Percentiles rank a stretch among this genome's conserved stretches.
Conservation (phyloP, 2,797 vertebrate species). For the Fistularia tabacaria region DNA sequence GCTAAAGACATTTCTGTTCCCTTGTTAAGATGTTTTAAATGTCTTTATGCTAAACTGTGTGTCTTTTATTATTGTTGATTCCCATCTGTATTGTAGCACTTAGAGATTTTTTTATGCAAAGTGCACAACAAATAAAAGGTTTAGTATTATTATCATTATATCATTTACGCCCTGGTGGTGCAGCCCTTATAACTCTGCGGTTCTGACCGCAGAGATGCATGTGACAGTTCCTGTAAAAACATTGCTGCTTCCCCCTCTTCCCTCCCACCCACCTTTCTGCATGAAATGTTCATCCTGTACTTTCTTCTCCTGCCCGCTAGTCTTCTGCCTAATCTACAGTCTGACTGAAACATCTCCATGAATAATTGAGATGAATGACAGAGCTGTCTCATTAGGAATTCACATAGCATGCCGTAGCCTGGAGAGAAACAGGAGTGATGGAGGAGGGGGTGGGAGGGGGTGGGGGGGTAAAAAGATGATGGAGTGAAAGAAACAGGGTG, state of each 20-base stretch:
- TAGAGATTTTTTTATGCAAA: too few relatives aligned
- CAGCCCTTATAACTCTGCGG: too few relatives aligned
- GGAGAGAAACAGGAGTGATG: constrained; percentile 8
- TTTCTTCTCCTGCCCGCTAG: not conserved
- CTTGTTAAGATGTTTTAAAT: too few relatives aligned
- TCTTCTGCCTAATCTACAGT: constrained; percentile 47
- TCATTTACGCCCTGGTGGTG: too few relatives aligned
- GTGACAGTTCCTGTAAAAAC: constrained; percentile 9
- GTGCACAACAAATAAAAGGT: too few relatives aligned
- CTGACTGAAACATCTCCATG: constrained; percentile 51
- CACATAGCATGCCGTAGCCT: constrained; percentile 44
- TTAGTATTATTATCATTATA: too few relatives aligned
- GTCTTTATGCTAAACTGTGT: too few relatives aligned
- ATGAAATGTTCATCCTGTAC: constrained; percentile 10
- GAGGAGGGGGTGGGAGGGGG: too few relatives aligned
- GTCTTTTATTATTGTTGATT: too few relatives aligned
- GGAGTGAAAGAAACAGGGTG: constrained; percentile 6
- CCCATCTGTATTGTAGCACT: too few relatives aligned
- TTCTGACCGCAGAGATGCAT: too few relatives aligned
- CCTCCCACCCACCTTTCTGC: constrained; percentile 1
- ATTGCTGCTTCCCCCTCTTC: constrained; percentile 19
- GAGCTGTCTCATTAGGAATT: constrained; percentile 53
- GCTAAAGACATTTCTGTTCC: too few relatives aligned
- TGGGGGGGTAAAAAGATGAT: constrained; percentile 49
- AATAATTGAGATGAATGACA: constrained; percentile 71